Evolutionary conservation across 2,888 invertebrate species (phyloP).

Genomic region (Ceramica pisi): DNA sequence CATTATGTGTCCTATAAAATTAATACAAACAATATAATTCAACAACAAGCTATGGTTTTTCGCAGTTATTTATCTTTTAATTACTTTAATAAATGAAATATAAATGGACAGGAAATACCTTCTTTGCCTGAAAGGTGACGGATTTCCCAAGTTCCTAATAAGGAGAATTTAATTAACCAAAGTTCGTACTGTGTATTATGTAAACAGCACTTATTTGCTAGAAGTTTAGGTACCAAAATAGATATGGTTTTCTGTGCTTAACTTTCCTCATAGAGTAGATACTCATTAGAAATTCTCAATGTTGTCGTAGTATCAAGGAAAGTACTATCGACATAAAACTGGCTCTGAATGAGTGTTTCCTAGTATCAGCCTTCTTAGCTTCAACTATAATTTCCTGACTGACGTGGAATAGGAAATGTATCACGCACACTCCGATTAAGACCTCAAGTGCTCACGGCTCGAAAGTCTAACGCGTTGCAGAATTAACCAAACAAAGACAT

Average conservation of each 20-base stretch:
- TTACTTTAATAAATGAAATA: background rate
- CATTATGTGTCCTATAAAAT: too few species aligned
- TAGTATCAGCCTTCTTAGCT: conserved; percentile 8
- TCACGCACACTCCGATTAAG: conserved; percentile 56
- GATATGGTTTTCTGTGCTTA: background rate
- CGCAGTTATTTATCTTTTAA: background rate
- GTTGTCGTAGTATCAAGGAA: background rate
- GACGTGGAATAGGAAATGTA: conserved; percentile 31
- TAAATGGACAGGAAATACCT: too few species aligned
- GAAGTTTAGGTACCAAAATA: background rate
- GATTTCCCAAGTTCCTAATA: conserved; percentile 4
- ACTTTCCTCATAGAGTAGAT: background rate
- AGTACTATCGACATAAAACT: background rate
- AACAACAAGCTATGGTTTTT: background rate
- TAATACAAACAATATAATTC: too few species aligned
- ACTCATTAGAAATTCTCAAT: background rate
- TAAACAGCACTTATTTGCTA: background rate
- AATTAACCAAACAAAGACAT: conserved; percentile 77
- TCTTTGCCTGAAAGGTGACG: background rate
- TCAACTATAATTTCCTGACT: conserved; percentile 19
- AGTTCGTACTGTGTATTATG: background rate
- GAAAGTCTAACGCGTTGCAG: conserved; percentile 60
- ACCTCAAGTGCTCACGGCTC: conserved; percentile 61
- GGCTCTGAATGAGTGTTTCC: background rate
- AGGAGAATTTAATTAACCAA: conserved; percentile 7